Percentiles rank a stretch among this genome's conserved stretches.
Conservation (phyloP, 2,888 invertebrate species). For the Hypsopygia costalis region DNA sequence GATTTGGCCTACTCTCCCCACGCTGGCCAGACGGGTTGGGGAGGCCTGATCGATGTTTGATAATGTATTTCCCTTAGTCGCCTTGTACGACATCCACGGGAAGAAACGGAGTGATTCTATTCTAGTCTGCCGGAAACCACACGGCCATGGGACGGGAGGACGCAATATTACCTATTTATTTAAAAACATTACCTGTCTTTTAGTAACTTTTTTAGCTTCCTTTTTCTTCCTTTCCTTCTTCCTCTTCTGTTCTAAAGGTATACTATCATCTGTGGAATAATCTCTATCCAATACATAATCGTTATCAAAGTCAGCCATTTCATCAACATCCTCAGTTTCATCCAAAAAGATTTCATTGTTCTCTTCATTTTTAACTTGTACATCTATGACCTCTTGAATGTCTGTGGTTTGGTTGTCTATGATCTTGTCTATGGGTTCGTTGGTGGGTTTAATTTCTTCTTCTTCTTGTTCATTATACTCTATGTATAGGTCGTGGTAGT, state of each 20-base stretch:
- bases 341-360: conserved; percentile 22
- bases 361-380: not conserved
- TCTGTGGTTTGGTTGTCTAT: conserved; percentile 7
- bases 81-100: too few species aligned
- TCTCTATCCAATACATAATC: conserved; percentile 20
- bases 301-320: conserved; percentile 13
- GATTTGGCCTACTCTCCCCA: too few species aligned
- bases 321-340: conserved; percentile 11
- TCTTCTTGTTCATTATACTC: conserved; percentile 18
- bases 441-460: not conserved
- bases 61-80: too few species aligned
- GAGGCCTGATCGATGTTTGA: too few species aligned
- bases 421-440: conserved; percentile 6
- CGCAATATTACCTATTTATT: too few species aligned
- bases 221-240: conserved; percentile 27
- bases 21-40: too few species aligned
- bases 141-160: too few species aligned
- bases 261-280: conserved; percentile 49
- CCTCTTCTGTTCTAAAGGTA: conserved; percentile 38
- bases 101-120: too few species aligned
- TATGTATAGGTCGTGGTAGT: conserved; percentile 31
- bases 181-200: conserved; percentile 10
- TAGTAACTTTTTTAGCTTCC: conserved; percentile 16
- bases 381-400: conserved; percentile 11
- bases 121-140: too few species aligned